A percentile compares a stretch with the other conserved stretches of the same genome.
Conservation (phyloP, 2,888 invertebrate species). For the Caenorhabditis sp. region DNA sequence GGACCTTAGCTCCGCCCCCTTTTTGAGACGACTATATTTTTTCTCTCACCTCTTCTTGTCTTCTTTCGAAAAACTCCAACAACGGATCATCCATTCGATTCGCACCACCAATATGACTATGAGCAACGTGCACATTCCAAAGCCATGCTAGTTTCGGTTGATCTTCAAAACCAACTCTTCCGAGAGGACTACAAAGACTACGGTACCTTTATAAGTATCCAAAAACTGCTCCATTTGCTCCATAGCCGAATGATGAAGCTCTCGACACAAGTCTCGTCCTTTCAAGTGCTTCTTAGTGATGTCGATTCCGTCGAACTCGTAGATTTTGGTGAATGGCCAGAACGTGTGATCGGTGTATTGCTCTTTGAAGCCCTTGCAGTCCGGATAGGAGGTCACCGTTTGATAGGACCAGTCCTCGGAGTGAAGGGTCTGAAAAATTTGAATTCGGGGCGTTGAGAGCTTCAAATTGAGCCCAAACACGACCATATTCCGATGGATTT, state of each 20-base stretch:
- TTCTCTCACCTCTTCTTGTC: not conserved
- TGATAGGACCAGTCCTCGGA: conserved; percentile 26
- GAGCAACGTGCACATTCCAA: not conserved
- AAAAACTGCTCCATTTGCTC: not conserved
- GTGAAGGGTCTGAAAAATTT: conserved; percentile 14
- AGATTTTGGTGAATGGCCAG: not conserved
- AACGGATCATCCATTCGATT: not conserved
- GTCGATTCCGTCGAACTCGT: not conserved
- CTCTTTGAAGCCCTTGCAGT: conserved; percentile 8
- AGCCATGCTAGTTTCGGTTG: conserved; percentile 2
- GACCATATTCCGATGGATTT: not conserved
- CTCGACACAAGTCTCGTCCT: not conserved
- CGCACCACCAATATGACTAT: not conserved
- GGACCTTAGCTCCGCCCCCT: no score
- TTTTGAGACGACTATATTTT: no score
- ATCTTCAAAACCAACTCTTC: not conserved
- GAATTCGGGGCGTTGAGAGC: not conserved
- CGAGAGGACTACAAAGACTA: no score
- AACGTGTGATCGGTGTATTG: not conserved
- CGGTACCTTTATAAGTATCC: not conserved
- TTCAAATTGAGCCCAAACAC: conserved; percentile 11
- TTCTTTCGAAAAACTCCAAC: not conserved
- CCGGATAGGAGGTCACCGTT: not conserved
- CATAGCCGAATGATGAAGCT: not conserved
- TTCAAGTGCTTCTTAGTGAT: conserved; percentile 5